These are phyloP conservation scores for Zootoca vivipara DNA, from an alignment of 2,113 vertebrate genomes.

Conservation along the genomic window DNA sequence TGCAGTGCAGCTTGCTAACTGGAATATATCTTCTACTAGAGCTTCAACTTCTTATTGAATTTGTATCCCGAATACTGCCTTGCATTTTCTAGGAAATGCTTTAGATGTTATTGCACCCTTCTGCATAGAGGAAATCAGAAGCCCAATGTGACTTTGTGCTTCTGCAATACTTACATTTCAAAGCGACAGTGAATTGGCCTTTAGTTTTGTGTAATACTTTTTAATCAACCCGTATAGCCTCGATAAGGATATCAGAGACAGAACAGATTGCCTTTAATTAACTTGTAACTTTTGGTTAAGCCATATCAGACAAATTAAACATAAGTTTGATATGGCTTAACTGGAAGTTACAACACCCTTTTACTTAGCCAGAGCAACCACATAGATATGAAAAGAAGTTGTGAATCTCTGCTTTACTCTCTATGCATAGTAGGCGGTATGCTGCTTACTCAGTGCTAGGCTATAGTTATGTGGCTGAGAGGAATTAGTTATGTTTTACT, in stretches of 20 bases:
- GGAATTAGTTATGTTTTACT: background rate
- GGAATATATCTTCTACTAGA: background rate
- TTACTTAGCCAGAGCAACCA: background rate
- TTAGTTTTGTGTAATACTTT: background rate
- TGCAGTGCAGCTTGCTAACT: background rate
- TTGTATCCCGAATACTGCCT: background rate
- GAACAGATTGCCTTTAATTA: background rate
- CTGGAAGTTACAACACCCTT: background rate
- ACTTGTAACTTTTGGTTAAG: background rate
- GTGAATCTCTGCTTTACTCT: background rate
- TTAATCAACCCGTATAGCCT: background rate
- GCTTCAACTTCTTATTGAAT: too few relatives aligned
- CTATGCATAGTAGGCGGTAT: background rate
- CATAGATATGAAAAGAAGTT: background rate
- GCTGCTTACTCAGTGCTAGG: background rate
- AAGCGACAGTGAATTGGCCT: background rate
- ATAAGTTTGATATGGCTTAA: background rate
- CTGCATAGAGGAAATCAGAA: background rate
- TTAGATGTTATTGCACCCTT: background rate
- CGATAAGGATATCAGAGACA: background rate
- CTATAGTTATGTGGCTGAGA: background rate
- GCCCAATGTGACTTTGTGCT: background rate
- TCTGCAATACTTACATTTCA: background rate
- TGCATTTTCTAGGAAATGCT: background rate
- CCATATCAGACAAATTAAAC: too few relatives aligned